Conservation (phyloP, 2,888 invertebrate genomes). For the Latrodectus elegans region DNA sequence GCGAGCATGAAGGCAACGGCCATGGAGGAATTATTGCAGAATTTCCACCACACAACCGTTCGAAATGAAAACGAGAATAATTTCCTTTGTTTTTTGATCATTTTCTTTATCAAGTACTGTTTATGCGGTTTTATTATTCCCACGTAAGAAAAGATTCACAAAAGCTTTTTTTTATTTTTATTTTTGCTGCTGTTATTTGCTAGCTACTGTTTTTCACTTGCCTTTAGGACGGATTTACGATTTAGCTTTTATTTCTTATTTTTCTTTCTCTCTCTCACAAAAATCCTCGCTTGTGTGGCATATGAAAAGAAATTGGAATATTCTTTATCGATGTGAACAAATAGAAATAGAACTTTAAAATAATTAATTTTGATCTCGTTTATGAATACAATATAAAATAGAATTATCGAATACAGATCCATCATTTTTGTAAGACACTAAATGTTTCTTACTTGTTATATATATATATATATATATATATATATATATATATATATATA, state of each 20-base stretch:
- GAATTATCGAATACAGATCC: too few relatives aligned
- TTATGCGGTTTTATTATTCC: constrained; percentile 58
- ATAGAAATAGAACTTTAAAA: constrained; percentile 12
- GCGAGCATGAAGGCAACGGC: constrained; percentile 22
- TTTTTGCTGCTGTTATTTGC: constrained; percentile 13
- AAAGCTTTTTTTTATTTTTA: background rate
- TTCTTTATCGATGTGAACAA: constrained; percentile 27
- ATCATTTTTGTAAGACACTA: too few relatives aligned
- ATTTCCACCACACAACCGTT: constrained; percentile 44
- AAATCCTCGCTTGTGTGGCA: background rate
- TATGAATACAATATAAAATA: background rate
- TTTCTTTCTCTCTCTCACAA: constrained; percentile 10
- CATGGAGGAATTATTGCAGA: constrained; percentile 23
- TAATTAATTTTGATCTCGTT: constrained; percentile 28
- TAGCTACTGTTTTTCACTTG: constrained; percentile 19
- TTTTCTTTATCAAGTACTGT: constrained; percentile 28
- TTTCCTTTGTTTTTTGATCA: constrained; percentile 9
- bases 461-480: too few relatives aligned
- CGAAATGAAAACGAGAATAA: constrained; percentile 31
- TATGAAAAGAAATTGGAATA: background rate
- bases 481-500: too few relatives aligned
- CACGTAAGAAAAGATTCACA: constrained; percentile 13
- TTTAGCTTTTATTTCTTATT: background rate
- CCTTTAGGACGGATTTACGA: background rate
- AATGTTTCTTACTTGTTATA: too few relatives aligned